Conservation (phyloP, 2,797 vertebrate species). For the Oreortyx pictus region DNA sequence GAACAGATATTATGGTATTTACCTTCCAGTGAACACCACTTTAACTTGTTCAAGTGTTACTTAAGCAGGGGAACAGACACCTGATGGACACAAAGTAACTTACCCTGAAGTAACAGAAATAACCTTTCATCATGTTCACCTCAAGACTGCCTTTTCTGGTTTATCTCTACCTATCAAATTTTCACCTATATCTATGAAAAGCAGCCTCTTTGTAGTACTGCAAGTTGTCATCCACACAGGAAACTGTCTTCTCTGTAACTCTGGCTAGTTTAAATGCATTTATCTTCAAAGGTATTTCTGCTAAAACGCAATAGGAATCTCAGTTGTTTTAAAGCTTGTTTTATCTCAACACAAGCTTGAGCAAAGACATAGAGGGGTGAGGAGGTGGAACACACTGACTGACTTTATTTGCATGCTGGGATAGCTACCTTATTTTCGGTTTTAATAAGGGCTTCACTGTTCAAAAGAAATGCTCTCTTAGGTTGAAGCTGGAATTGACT, state of each 20-base stretch:
- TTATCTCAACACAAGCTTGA: background rate
- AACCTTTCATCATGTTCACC: background rate
- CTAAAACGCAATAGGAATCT: background rate
- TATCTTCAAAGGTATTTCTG: background rate
- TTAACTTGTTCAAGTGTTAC: background rate
- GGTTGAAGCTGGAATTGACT: background rate
- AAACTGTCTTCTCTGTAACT: background rate
- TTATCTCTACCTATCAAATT: background rate
- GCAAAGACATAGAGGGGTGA: background rate
- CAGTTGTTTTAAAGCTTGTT: background rate
- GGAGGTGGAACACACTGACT: background rate
- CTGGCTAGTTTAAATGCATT: background rate
- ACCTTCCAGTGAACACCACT: background rate
- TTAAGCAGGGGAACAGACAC: background rate
- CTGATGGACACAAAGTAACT: background rate
- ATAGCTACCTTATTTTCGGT: background rate
- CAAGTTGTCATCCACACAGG: background rate
- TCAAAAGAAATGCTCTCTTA: background rate
- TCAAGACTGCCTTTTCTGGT: background rate
- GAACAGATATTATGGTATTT: background rate
- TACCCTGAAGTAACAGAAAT: background rate
- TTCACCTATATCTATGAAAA: background rate
- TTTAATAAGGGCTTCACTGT: background rate
- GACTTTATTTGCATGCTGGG: background rate
- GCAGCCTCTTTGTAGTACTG: background rate